Evolutionary conservation across 53 echinoderm and acorn worm genomes (phyloP).

Genomic region (Echinarachnius parma): DNA sequence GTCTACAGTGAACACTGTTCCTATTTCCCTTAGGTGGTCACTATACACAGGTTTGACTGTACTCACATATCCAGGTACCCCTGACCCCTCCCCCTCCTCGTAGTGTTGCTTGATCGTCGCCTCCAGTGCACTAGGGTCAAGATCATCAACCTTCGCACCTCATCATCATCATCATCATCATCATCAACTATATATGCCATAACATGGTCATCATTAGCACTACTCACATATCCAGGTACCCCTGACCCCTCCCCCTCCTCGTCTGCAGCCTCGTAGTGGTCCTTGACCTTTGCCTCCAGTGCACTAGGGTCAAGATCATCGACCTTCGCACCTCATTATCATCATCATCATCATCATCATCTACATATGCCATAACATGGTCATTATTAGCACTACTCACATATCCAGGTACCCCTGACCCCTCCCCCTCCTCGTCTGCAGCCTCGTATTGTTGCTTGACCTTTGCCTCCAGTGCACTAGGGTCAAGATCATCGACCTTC

Average conservation of each 20-base stretch:
- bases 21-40: no score
- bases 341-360: no score
- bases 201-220: no score
- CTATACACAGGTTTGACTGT: no score
- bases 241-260: conserved; percentile 60
- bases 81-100: conserved; percentile 55
- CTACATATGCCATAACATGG: no score
- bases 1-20: no score
- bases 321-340: conserved; percentile 53
- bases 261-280: conserved; percentile 34
- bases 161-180: no score
- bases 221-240: conserved; percentile 78
- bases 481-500: conserved; percentile 67
- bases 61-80: conserved; percentile 80
- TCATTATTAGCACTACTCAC: no score
- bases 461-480: conserved; percentile 41
- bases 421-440: conserved; percentile 46
- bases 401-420: conserved; percentile 73
- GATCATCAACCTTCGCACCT: conserved; percentile 60
- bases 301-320: conserved; percentile 58
- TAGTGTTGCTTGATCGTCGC: conserved; percentile 61
- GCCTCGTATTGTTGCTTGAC: conserved; percentile 57
- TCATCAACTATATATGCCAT: no score
- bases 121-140: conserved; percentile 51
- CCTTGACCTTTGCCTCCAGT: conserved; percentile 60